Evolutionary conservation across 2,113 vertebrate genomes (phyloP).

Genomic region (Ceratotherium simum): DNA sequence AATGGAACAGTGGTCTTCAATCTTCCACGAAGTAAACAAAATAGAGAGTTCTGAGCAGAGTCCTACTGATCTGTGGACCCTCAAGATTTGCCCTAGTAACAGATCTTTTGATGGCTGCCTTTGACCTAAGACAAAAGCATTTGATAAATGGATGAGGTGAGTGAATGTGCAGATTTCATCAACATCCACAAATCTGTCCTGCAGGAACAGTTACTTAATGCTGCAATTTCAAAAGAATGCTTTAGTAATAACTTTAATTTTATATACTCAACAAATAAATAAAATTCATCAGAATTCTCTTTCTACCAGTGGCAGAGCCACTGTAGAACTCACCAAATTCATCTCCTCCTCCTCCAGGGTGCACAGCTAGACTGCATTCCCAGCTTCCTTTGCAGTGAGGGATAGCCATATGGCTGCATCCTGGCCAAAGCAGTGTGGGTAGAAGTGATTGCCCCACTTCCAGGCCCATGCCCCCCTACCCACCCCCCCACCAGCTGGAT

Average conservation of each 20-base stretch:
- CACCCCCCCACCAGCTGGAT: not conserved
- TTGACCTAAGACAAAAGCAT: not conserved
- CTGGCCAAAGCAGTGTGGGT: not conserved
- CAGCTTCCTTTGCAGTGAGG: not conserved
- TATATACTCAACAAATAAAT: not conserved
- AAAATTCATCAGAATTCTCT: not conserved
- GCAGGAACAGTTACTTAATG: not conserved
- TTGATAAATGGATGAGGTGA: not conserved
- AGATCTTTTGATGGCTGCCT: not conserved
- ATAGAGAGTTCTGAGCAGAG: not conserved
- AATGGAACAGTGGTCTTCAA: not conserved
- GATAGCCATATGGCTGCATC: not conserved
- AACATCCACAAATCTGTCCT: not conserved
- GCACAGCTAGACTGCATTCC: not conserved
- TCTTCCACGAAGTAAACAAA: not conserved
- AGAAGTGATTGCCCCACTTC: not conserved
- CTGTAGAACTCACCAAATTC: not conserved
- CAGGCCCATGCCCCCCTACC: not conserved
- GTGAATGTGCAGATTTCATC: not conserved
- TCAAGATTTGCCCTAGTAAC: not conserved
- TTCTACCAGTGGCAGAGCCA: not conserved
- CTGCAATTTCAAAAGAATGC: slow-evolving; percentile 10
- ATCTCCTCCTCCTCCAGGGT: not conserved
- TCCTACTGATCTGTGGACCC: not conserved
- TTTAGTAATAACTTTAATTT: not conserved